Evolutionary conservation across 2,113 vertebrate genomes (phyloP), one percentile per base, ranked within the genome.

Genomic region (Pheucticus melanocephalus): DNA sequence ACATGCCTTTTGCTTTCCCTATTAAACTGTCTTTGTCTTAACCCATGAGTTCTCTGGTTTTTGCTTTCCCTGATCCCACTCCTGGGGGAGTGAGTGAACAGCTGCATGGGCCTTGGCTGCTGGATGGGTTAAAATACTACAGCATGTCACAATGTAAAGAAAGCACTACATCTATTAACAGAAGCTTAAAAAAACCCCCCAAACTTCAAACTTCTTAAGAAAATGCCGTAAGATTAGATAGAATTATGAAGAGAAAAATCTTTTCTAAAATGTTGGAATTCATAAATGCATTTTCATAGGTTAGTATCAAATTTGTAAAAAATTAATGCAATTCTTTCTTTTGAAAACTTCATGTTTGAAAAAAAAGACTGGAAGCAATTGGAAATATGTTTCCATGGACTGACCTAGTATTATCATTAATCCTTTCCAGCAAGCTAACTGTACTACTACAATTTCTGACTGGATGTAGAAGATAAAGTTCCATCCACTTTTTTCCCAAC

Each of bases 101-200:
- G 28, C 23, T 66, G 37, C 20, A 19, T 31, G 21, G 25, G 27
- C 17, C 42, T 57, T 72, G 50, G 44, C 17, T 56, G 6, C 13
- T 56, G 57, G 40, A 27, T 72, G 59, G 27, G 12, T 27, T 57
- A 65, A 80, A 57, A 63, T 11, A 71, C 23, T 56, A 16, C 15
- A 10, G 5, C 21, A 31, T 28, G 39, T 70, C 50, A 59, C 8
- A 53, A 45, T 12, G 57, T 28, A 70, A 86, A 73, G 40, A 21
- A 68, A 77, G 18, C 5, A 51, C 11, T 83, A 27, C 8, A 53
- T 3, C 22, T 56, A 25, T 5, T 6, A 17, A 57, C 21, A 50
- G 5, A 37, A 50, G 35, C n/a, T 17, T 0, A 7, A 40, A 63
- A 76, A 48, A 47, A 9, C 9, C 1, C 3, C 22, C 8, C 6